Base-by-base conservation (phyloP, 2,113 vertebrate genomes). In the Oncorhynchus keta region DNA sequence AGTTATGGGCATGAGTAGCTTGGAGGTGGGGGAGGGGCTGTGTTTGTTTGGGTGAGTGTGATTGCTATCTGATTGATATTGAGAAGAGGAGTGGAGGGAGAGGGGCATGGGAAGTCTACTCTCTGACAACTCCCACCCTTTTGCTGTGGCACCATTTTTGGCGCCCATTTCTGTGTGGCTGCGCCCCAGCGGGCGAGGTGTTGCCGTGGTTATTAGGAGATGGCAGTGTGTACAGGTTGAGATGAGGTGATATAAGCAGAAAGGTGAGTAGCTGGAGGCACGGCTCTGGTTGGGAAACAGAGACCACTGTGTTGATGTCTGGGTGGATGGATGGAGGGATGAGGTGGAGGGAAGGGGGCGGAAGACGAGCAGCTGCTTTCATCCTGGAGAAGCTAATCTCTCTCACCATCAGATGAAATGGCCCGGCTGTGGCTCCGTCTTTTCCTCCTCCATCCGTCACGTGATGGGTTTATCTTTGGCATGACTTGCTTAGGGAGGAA, bases 361-460 rank as follows among this genome's bases (percentile, higher is more conserved):
- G 79, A 83, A 86, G 86, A 89, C 39, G 74, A 91, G 84, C 83
- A 88, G 85, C 87, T 87, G 87, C 89, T 89, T 90, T 91, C 88
- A 92, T 89, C 85, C 81, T 81, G 67, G 81, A 79, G 83, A 88
- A 86, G 86, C 87, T 89, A 87, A 90, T 92, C 86, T 87, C 86
- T 80, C 64, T 69, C 32, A 61, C 82, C 57, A 84, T 90, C 89
- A 85, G 91, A 91, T 91, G 83, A 87, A 87, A 86, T 49, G 45
- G 73, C 82, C 70, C 48, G 78, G 69, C 75, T 78, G 79, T 81
- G 76, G 81, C 75, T 75, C 30, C 72, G 16, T 55, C 55, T 76
- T 78, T 66, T 67, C 61, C 48, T 24, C 51, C 82, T 87, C 76
- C 78, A 81, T 86, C 73, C 72, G 79, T 86, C 78, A 86, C 0